Base-by-base conservation (phyloP, 2,797 vertebrate genomes). In the Cyclopterus lumpus region DNA sequence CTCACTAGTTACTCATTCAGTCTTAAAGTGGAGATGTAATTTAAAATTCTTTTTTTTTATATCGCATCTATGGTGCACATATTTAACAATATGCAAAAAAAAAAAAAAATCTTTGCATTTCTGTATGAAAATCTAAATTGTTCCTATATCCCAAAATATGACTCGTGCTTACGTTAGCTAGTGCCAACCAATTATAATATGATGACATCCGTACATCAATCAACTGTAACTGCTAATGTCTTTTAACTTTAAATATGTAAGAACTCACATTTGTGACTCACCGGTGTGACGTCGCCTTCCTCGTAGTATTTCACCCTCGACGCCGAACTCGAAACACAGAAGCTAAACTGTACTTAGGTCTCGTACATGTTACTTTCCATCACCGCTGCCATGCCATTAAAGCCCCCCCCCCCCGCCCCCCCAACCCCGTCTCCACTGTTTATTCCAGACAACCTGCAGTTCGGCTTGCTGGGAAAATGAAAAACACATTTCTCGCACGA, bases 401-500 rank as follows among this genome's bases (percentile, higher is more conserved):
- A 55, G 20, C 42, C 62, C 14, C 34, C 9, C 30, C n/a, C n/a
- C n/a, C n/a, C n/a, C n/a, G n/a, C n/a, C n/a, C n/a, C n/a, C n/a
- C n/a, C n/a, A n/a, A n/a, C n/a, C n/a, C n/a, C n/a, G n/a, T 71
- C 54, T 70, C 61, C 2, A 53, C 22, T 62, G 3, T 71, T 61
- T 57, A 46, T 44, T 53, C 22, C 49, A 57, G 20, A 49, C 40
- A 16, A 51, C 36, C 59, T 54, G 18, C 22, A 54, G 4, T 20
- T 42, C 34, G 22, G 16, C 26, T n/a, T 49, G 38, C 42, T 57
- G 40, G 40, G 10, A 38, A 80, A 62, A 73, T 76, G 40, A 61
- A 66, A 67, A 72, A 58, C 73, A 76, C 42, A 34, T 66, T 67
- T 75, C 6, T 32, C 71, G 26, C 26, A 16, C 26, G 6, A 46